Evolutionary conservation across 2,888 invertebrate species (phyloP).

Genomic region (Philonicus albiceps): DNA sequence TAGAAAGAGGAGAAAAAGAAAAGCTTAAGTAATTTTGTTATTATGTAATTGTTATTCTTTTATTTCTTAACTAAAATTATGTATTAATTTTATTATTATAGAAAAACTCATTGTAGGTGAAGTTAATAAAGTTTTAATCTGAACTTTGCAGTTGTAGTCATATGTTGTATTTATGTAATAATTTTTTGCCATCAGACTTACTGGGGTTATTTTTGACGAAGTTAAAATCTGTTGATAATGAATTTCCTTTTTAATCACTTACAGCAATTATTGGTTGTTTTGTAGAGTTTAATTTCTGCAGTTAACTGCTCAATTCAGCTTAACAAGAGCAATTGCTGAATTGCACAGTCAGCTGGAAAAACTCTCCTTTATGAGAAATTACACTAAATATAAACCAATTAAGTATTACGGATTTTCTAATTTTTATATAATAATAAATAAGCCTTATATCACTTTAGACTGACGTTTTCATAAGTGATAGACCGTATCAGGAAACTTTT

Average conservation of each 20-base stretch:
- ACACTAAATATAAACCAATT: too few species aligned
- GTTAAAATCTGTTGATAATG: too few species aligned
- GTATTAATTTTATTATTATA: neutral
- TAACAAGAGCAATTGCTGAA: too few species aligned
- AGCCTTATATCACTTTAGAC: neutral
- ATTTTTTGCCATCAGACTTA: too few species aligned
- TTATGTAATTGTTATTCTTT: neutral
- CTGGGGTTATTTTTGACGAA: too few species aligned
- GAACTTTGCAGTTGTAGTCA: neutral
- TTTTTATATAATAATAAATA: neutral
- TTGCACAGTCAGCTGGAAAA: too few species aligned
- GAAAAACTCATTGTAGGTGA: neutral
- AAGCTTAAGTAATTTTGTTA: neutral
- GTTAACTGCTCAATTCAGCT: too few species aligned
- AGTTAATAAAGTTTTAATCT: neutral
- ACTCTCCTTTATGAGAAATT: too few species aligned
- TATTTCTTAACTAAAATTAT: neutral
- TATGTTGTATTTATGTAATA: neutral
- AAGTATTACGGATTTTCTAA: neutral
- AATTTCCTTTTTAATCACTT: too few species aligned
- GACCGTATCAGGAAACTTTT: neutral
- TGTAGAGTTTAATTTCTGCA: too few species aligned
- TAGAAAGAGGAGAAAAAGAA: constrained; percentile 40
- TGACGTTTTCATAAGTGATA: neutral
- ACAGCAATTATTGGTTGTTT: too few species aligned